These are phyloP conservation scores for Papilio dardanus DNA, from an alignment of 1,140 invertebrate species.

Conservation along the genomic window DNA sequence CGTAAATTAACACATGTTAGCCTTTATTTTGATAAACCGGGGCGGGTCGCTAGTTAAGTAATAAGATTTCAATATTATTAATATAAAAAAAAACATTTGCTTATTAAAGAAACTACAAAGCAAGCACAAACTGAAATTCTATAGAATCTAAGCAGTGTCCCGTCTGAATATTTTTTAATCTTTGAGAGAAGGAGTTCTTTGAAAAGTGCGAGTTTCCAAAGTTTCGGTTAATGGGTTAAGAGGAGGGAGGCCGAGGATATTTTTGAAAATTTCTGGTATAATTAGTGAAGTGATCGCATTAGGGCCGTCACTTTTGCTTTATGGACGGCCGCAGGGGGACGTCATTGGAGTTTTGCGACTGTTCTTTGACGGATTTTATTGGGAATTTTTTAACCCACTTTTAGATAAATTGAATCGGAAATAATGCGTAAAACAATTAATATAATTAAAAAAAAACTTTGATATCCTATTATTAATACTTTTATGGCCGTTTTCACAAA, in stretches of 20 bases:
- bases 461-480: neutral
- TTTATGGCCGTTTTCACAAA: too few relatives aligned
- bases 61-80: too few relatives aligned
- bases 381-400: conserved; percentile 39
- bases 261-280: conserved; percentile 75
- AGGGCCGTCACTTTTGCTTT: conserved; percentile 74
- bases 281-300: conserved; percentile 74
- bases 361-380: conserved; percentile 60
- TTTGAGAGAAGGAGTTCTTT: conserved; percentile 41
- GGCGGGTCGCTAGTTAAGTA: too few relatives aligned
- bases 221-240: conserved; percentile 74
- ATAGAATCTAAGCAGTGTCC: conserved; percentile 53
- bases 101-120: neutral
- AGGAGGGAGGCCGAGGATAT: conserved; percentile 56
- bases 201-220: conserved; percentile 70
- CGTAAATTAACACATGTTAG: too few relatives aligned
- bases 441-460: neutral
- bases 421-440: conserved; percentile 4
- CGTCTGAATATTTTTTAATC: neutral
- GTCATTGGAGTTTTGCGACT: conserved; percentile 50
- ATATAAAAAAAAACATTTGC: too few relatives aligned
- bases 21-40: too few relatives aligned
- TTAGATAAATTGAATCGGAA: conserved; percentile 29
- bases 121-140: neutral
- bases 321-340: conserved; percentile 56